A percentile compares a stretch with the other conserved stretches of the same genome.
These are phyloP conservation scores for Hermetia illucens DNA, from an alignment of 1,140 invertebrate species.

Conservation along the genomic window DNA sequence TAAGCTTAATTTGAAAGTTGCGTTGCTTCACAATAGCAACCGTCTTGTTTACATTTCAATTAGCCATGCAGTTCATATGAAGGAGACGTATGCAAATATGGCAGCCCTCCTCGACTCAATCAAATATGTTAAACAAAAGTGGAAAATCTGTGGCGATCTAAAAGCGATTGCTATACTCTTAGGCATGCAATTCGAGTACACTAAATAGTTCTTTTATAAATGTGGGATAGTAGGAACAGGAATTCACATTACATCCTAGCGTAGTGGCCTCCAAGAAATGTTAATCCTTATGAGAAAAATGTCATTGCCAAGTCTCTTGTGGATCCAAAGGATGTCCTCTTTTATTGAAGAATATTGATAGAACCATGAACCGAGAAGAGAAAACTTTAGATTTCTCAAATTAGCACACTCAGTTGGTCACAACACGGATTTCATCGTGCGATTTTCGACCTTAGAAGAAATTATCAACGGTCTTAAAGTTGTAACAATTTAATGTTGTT, in stretches of 20 bases:
- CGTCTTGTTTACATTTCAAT: slow-evolving; percentile 17
- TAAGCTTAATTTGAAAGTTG: slow-evolving; percentile 26
- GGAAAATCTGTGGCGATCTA: slow-evolving; percentile 18
- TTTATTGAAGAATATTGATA: too few species aligned
- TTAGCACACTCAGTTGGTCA: too few species aligned
- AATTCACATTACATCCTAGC: slow-evolving; percentile 10
- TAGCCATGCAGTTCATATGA: slow-evolving; percentile 18
- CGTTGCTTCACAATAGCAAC: slow-evolving; percentile 29
- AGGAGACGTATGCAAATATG: slow-evolving; percentile 23
- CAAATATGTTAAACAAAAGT: slow-evolving; percentile 20
- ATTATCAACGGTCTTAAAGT: too few species aligned
- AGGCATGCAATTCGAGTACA: slow-evolving; percentile 22
- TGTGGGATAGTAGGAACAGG: slow-evolving; percentile 17
- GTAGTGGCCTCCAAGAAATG: slow-evolving; percentile 9
- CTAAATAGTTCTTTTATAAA: slow-evolving; percentile 24
- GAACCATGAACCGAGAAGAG: too few species aligned
- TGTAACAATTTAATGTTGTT: too few species aligned
- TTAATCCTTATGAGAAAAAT: too few species aligned
- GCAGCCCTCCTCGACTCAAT: slow-evolving; percentile 17
- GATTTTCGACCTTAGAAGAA: too few species aligned
- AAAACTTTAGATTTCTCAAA: too few species aligned
- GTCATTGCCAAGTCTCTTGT: too few species aligned
- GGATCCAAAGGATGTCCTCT: too few species aligned
- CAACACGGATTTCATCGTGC: too few species aligned
- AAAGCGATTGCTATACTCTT: slow-evolving; percentile 20